Evolutionary conservation across 1,140 invertebrate species (phyloP).

Genomic region (Drosophila santomea): DNA sequence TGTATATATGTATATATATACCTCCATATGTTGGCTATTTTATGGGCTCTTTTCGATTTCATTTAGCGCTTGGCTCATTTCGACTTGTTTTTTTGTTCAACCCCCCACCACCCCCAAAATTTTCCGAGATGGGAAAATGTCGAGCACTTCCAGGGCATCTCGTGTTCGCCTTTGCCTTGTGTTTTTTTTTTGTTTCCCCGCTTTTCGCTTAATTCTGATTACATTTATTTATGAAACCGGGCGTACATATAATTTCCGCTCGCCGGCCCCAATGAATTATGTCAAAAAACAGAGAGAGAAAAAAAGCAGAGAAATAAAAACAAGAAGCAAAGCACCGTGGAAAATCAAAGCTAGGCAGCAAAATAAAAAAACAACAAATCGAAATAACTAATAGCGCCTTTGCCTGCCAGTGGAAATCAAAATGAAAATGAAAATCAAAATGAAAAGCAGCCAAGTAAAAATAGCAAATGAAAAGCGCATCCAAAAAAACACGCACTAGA

Average conservation of each 20-base stretch:
- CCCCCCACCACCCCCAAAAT: not conserved
- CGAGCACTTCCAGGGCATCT: slow-evolving; percentile 41
- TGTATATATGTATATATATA: slow-evolving; percentile 3
- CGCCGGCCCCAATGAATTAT: slow-evolving; percentile 64
- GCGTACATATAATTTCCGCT: slow-evolving; percentile 73
- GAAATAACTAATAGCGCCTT: slow-evolving; percentile 40
- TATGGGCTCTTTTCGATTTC: slow-evolving; percentile 55
- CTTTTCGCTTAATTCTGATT: slow-evolving; percentile 46
- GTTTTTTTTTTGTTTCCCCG: slow-evolving; percentile 19
- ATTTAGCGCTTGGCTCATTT: slow-evolving; percentile 52
- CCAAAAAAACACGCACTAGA: slow-evolving; percentile 26
- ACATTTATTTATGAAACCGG: slow-evolving; percentile 64
- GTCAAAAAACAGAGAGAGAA: slow-evolving; percentile 31
- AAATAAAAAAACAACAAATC: slow-evolving; percentile 30
- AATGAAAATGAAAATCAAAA: slow-evolving; percentile 31
- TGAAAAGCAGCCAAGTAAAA: slow-evolving; percentile 48
- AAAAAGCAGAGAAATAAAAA: not conserved
- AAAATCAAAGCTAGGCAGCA: slow-evolving; percentile 36
- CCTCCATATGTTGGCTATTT: slow-evolving; percentile 42
- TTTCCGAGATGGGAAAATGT: slow-evolving; percentile 5
- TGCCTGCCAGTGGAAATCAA: slow-evolving; percentile 49
- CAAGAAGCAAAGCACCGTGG: slow-evolving; percentile 9
- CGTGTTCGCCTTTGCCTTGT: slow-evolving; percentile 4
- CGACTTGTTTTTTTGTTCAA: slow-evolving; percentile 10
- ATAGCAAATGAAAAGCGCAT: slow-evolving; percentile 49